phyloP scores from a whole-genome alignment of 2,797 vertebrate species.

The Lagocephalus sceleratus region DNA sequence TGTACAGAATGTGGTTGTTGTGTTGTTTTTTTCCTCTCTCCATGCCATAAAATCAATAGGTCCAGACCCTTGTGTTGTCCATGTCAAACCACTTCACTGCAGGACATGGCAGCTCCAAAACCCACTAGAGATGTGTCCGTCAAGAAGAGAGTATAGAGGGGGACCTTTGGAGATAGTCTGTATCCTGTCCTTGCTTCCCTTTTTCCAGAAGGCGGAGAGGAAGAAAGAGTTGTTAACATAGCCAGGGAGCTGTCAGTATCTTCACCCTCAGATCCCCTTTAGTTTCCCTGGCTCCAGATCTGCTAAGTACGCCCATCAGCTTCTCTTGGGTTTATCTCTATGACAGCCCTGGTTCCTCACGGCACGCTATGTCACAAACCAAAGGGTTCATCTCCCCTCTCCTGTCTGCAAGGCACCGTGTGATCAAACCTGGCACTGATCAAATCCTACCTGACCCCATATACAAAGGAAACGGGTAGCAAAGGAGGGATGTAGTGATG shows the following conservation, averaged over 20 bases:
- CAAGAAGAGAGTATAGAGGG: constrained; percentile 38
- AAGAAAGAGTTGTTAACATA: constrained; percentile 39
- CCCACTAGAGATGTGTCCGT: constrained; percentile 50
- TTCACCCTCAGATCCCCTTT: constrained; percentile 59
- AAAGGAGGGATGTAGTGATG: constrained; percentile 16
- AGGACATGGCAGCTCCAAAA: constrained; percentile 49
- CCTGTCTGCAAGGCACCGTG: constrained; percentile 51
- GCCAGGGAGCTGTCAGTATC: constrained; percentile 61
- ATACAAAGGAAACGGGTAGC: constrained; percentile 58
- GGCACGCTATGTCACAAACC: constrained; percentile 67
- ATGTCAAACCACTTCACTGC: constrained; percentile 47
- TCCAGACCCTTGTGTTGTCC: constrained; percentile 43
- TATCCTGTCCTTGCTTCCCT: constrained; percentile 22
- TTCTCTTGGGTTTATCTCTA: constrained; percentile 55
- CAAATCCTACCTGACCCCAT: constrained; percentile 72
- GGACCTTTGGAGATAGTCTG: constrained; percentile 35
- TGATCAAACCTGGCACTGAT: constrained; percentile 79
- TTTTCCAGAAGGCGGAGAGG: constrained; percentile 28
- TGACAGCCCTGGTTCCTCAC: constrained; percentile 64
- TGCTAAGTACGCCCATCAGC: constrained; percentile 62
- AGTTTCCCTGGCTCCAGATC: constrained; percentile 50
- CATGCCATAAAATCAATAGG: constrained; percentile 47
- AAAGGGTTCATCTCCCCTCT: constrained; percentile 62
- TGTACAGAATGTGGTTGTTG: constrained; percentile 1
- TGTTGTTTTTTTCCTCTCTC: constrained; percentile 16